Base-by-base conservation (phyloP, 2,888 invertebrate genomes). In the Epiblema foenella region DNA sequence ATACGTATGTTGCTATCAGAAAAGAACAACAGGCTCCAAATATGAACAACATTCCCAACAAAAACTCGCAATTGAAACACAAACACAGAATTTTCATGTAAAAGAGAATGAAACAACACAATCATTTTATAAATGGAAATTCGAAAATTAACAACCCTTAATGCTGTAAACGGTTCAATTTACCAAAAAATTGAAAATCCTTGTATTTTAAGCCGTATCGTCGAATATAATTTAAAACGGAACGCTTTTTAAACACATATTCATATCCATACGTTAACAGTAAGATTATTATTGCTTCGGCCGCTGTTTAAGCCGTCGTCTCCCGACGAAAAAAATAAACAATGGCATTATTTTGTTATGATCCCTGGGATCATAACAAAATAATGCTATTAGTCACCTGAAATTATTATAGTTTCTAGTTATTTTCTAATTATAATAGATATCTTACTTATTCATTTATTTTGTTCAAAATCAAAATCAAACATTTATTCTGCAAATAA, bases 231-330 rank as follows among this genome's bases (percentile, higher is more conserved):
- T 57, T 24, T 65, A 29, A 57, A 37, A 46, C 54, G 49, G 9
- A 57, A 39, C 24, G 18, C 49, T 37, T 67, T 67, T 49, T 17
- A 58, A 49, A 33, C 15, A 20, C 1, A 52, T 17, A 51, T 37
- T 59, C 33, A 11, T 18, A 20, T 51, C 18, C 18, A 33, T 24
- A 24, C 39, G 20, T 58, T 49, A 37, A 67, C 51, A 24, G 51
- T 59, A 39, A 51, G 37, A 24, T 67, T 37, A 67, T 49, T n/a
- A 8, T n/a, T n/a, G n/a, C n/a, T n/a, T n/a, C n/a, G n/a, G n/a
- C n/a, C n/a, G n/a, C n/a, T n/a, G n/a, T n/a, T n/a, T n/a, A n/a
- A n/a, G n/a, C n/a, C n/a, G n/a, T n/a, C n/a, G n/a, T n/a, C n/a
- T n/a, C n/a, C n/a, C n/a, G n/a, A n/a, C n/a, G n/a, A n/a, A n/a